Evolutionary conservation across 2,797 vertebrate species (phyloP), one percentile per base, ranked within the genome.

Genomic region (Anguilla pacifica): DNA sequence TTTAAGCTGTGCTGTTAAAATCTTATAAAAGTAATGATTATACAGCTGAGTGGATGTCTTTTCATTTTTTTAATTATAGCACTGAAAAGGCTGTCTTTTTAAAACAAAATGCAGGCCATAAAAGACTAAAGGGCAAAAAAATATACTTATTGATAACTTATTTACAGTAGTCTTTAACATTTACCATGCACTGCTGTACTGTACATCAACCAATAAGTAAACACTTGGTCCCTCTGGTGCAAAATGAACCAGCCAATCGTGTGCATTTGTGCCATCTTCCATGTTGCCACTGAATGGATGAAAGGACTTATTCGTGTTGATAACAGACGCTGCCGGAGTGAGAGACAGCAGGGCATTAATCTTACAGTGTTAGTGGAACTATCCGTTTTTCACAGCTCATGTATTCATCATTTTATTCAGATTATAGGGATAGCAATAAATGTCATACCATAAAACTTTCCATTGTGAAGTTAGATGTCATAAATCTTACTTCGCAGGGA

Each of bases 341-440:
- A 72, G 83, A 55, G 64, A 51, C 53, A 70, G 67, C 82, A 85
- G 87, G 70, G 84, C 87, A 85, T 87, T 87, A 87, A 87, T 87
- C 87, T 87, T 70, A 77, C 82, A 74, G 83, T 51, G 83, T 59
- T 84, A 61, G 64, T 77, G 83, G 72, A 84, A 87, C 55, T 57
- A 70, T 84, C 87, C 84, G 87, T 67, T 64, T 4, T 87, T 82
- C 46, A 51, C 79, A 82, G 79, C 79, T 82, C 43, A 25, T 51
- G 79, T 82, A 49, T 82, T 82, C 79, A 82, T 82, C 79, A 82
- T 82, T 25, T 49, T 51, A 82, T 82, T 82, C 79, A 82, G 79
- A 82, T 82, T 82, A 82, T 51, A 22, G 79, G 79, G 79, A 82
- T 82, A 82, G 79, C 79, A 82, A 82, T 49, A 82, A 51, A 49